phyloP scores from a whole-genome alignment of 2,797 vertebrate genomes.

The Myoxocephalus aenaeus region DNA sequence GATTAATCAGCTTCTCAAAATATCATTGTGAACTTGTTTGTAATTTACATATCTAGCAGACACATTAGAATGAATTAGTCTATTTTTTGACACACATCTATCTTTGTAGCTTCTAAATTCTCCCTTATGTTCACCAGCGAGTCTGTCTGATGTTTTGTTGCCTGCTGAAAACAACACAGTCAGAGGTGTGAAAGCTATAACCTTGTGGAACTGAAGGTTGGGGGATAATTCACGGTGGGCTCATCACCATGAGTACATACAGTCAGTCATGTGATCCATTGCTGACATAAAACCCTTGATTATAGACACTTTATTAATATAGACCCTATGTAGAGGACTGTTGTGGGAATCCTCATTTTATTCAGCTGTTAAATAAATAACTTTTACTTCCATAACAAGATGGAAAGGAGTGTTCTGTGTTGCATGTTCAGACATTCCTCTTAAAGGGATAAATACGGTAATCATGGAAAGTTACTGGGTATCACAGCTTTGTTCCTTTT shows the following conservation, averaged over 20 bases:
- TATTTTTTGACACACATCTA: too few relatives aligned
- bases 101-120: too few relatives aligned
- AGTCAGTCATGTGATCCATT: not conserved
- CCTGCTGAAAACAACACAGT: not conserved
- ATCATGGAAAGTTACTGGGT: not conserved
- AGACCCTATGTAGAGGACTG: not conserved
- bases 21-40: too few relatives aligned
- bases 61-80: too few relatives aligned
- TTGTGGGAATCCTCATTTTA: not conserved
- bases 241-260: not conserved
- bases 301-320: not conserved
- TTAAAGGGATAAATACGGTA: not conserved
- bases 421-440: not conserved
- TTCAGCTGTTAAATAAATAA: not conserved
- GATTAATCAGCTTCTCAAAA: too few relatives aligned
- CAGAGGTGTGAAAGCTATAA: not conserved
- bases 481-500: slow-evolving; percentile 22
- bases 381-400: not conserved
- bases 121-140: too few relatives aligned
- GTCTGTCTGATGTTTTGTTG: too few relatives aligned
- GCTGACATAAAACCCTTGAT: not conserved
- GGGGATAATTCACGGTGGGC: not conserved
- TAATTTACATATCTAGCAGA: too few relatives aligned
- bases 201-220: not conserved
- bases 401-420: accelerated